A percentile compares a stretch with the other conserved stretches of the same genome.
Evolutionary conservation across 1,140 invertebrate species (phyloP).

Genomic region (Argopecten irradians): DNA sequence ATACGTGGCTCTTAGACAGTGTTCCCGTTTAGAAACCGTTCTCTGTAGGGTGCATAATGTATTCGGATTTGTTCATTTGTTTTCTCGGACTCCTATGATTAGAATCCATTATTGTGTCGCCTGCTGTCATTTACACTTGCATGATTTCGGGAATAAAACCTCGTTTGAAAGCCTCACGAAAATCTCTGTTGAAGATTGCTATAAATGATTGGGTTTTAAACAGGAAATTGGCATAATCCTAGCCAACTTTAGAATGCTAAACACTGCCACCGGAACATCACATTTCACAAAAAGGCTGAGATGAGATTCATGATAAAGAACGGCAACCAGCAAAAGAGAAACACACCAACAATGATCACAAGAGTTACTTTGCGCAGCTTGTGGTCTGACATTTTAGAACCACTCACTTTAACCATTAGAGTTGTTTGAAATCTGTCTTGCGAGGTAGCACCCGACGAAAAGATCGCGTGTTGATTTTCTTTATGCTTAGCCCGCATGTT

Average conservation of each 20-base stretch:
- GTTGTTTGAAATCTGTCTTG: slow-evolving; percentile 22
- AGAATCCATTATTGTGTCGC: slow-evolving; percentile 39
- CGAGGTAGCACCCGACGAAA: too few species aligned
- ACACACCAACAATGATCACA: slow-evolving; percentile 93
- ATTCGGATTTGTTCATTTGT: slow-evolving; percentile 56
- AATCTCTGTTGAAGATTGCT: slow-evolving; percentile 76
- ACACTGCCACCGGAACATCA: slow-evolving; percentile 84
- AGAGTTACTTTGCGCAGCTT: slow-evolving; percentile 97
- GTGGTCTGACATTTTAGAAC: slow-evolving; percentile 89
- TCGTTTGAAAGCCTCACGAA: slow-evolving; percentile 80
- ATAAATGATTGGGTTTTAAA: slow-evolving; percentile 85
- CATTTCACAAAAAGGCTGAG: slow-evolving; percentile 82
- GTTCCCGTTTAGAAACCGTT: slow-evolving; percentile 54
- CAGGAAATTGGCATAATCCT: slow-evolving; percentile 98
- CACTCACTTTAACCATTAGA: slow-evolving; percentile 33
- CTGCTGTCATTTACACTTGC: slow-evolving; percentile 47
- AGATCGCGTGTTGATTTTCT: slow-evolving; percentile 77
- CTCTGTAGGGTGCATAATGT: slow-evolving; percentile 73
- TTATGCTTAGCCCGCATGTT: slow-evolving; percentile 96
- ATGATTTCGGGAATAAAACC: slow-evolving; percentile 85
- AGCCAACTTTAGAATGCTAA: slow-evolving; percentile 97
- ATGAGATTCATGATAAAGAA: slow-evolving; percentile 96
- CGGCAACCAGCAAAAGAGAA: slow-evolving; percentile 95
- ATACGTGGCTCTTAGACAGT: slow-evolving; percentile 52
- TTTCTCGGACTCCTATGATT: slow-evolving; percentile 35